These are phyloP conservation scores for Eristalis tenax DNA, from an alignment of 2,888 invertebrate genomes.

Conservation along the genomic window DNA sequence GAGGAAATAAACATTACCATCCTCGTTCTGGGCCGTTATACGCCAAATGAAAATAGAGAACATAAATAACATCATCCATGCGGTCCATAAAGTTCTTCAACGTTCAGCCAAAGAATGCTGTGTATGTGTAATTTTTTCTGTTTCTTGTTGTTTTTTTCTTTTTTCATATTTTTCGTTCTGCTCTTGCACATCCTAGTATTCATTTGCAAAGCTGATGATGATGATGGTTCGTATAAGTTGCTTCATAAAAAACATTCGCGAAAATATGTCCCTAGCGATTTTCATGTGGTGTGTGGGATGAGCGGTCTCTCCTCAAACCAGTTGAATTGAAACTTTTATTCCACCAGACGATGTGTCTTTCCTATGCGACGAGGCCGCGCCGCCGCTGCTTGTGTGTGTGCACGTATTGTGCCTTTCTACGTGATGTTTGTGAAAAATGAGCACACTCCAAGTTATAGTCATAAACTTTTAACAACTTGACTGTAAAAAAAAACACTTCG, in stretches of 20 bases:
- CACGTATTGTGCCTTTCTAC: neutral
- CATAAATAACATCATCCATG: neutral
- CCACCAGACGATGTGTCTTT: neutral
- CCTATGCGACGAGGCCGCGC: neutral
- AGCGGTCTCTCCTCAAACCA: neutral
- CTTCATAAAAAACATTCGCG: neutral
- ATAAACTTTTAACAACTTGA: neutral
- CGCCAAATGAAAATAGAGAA: neutral
- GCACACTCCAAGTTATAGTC: neutral
- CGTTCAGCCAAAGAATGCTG: neutral
- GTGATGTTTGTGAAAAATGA: neutral
- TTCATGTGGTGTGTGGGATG: neutral
- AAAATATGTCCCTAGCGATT: neutral
- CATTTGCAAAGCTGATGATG: neutral
- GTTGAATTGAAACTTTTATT: neutral
- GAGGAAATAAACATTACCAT: constrained; percentile 1
- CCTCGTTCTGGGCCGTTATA: neutral
- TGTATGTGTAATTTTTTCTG: neutral
- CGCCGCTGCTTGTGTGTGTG: neutral
- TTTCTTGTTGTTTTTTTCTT: too few species aligned
- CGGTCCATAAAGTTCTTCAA: neutral
- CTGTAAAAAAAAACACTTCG: neutral
- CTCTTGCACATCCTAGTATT: neutral
- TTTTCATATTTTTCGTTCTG: neutral
- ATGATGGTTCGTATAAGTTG: neutral